Percentiles rank a stretch among this genome's conserved stretches.
Evolutionary conservation across 2,113 vertebrate genomes (phyloP).

Genomic region (Galemys pyrenaicus): DNA sequence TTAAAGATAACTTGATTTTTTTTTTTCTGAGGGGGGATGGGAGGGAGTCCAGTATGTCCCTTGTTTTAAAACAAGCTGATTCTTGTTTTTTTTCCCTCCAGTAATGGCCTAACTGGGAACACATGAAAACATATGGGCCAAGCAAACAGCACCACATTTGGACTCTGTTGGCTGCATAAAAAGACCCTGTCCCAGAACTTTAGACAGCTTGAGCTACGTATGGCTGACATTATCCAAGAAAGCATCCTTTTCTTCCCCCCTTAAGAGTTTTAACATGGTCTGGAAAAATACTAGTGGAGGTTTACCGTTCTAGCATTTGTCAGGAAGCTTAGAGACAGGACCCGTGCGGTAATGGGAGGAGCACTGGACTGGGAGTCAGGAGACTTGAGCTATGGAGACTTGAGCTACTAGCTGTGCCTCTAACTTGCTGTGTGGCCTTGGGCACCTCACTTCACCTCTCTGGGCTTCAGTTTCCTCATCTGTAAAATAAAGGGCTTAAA

Average conservation of each 20-base stretch:
- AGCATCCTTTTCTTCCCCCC: slow-evolving; percentile 64
- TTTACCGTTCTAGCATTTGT: slow-evolving; percentile 83
- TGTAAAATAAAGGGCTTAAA: slow-evolving; percentile 81
- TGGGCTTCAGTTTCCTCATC: slow-evolving; percentile 82
- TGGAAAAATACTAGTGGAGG: slow-evolving; percentile 79
- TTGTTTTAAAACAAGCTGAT: slow-evolving; percentile 88
- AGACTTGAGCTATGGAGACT: slow-evolving; percentile 78
- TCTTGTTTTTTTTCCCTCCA: slow-evolving; percentile 86
- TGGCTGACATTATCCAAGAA: slow-evolving; percentile 85
- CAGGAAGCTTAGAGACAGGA: slow-evolving; percentile 80
- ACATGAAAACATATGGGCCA: slow-evolving; percentile 84
- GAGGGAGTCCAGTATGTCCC: slow-evolving; percentile 85
- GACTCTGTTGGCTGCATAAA: slow-evolving; percentile 84
- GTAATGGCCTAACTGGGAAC: slow-evolving; percentile 85
- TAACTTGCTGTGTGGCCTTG: slow-evolving; percentile 81
- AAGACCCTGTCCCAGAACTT: slow-evolving; percentile 83
- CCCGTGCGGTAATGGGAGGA: slow-evolving; percentile 78
- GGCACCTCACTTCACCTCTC: slow-evolving; percentile 82
- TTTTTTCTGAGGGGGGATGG: slow-evolving; percentile 79
- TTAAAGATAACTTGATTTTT: slow-evolving; percentile 89
- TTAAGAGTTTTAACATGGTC: slow-evolving; percentile 78
- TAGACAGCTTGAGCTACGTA: slow-evolving; percentile 80
- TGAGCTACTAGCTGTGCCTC: slow-evolving; percentile 81
- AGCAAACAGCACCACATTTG: slow-evolving; percentile 83
- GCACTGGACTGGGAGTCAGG: slow-evolving; percentile 80